Evolutionary conservation across 2,888 invertebrate genomes (phyloP), one percentile per base, ranked within the genome.

Genomic region (Scrobipalpa costella): DNA sequence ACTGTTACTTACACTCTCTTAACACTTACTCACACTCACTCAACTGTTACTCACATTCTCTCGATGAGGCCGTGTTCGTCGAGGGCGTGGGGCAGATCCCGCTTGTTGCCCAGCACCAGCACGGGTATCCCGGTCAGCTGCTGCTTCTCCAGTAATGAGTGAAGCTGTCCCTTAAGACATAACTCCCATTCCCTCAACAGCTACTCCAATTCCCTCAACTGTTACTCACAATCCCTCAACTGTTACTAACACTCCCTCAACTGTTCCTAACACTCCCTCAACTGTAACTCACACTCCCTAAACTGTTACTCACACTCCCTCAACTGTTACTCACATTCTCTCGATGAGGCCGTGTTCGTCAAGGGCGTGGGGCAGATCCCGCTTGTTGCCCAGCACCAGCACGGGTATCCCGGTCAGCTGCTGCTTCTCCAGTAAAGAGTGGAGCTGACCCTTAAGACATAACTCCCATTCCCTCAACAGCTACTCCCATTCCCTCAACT

Each of bases 51-150:
- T 27, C 27, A 5, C 27, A 27, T 27, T 27, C n/a, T n/a, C n/a
- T n/a, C n/a, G 85, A 99, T 99, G 75, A 99, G 95, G 72, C 99
- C n/a, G n/a, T n/a, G n/a, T n/a, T n/a, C n/a, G n/a, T n/a, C n/a
- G n/a, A n/a, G n/a, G n/a, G n/a, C 98, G 84, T 97, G 96, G 62
- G 98, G 97, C 88, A 99, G 93, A 93, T 99, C 99, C 78, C 99
- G 94, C 92, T 99, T 99, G 92, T 99, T 99, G 68, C 99, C 99
- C 74, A 99, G 93, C 71, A 99, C 99, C 78, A 99, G 93, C 64
- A 99, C 99, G 44, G 99, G 99, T 85, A 99, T 99, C 70, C 98
- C 98, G 73, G 95, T 94, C 65, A 97, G 92, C 88, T 99, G 99
- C 74, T 99, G 99, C 88, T 99, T 99, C 90, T 99, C 99, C 82